These are phyloP conservation scores for Aricia artaxerxes DNA, from an alignment of 2,888 invertebrate genomes.

Conservation along the genomic window DNA sequence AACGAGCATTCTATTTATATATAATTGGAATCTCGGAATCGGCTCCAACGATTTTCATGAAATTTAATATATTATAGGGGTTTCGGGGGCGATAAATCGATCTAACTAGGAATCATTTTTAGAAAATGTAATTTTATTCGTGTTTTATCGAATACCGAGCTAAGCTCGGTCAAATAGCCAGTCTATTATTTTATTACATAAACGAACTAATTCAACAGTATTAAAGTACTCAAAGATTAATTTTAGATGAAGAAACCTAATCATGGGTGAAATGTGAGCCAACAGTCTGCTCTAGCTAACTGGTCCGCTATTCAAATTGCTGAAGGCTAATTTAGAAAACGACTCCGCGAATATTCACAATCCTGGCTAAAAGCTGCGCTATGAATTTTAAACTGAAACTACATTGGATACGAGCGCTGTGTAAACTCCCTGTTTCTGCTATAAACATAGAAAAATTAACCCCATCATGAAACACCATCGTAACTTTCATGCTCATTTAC, in stretches of 20 bases:
- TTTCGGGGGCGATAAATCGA: too few relatives aligned
- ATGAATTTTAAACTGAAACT: conserved; percentile 72
- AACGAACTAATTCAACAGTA: not conserved
- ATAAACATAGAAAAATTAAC: conserved; percentile 57
- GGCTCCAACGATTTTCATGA: too few relatives aligned
- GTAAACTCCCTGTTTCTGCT: conserved; percentile 63
- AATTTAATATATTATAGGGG: too few relatives aligned
- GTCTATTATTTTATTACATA: too few relatives aligned
- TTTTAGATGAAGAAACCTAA: conserved; percentile 30
- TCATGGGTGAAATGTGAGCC: conserved; percentile 31
- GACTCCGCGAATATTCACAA: conserved; percentile 57
- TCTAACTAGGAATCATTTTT: too few relatives aligned
- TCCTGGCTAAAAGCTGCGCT: conserved; percentile 67
- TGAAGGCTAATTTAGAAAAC: conserved; percentile 61
- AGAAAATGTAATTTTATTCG: too few relatives aligned
- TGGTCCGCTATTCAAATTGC: conserved; percentile 47
- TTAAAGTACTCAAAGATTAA: not conserved
- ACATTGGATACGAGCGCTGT: conserved; percentile 66
- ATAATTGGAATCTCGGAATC: too few relatives aligned
- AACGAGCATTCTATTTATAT: too few relatives aligned
- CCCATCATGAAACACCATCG: too few relatives aligned
- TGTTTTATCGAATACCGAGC: too few relatives aligned
- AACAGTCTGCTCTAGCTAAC: conserved; percentile 38
- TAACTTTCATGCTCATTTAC: not conserved
- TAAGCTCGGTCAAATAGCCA: too few relatives aligned